Evolutionary conservation across 2,113 vertebrate genomes (phyloP).

Genomic region (Eulacestoma nigropectus): DNA sequence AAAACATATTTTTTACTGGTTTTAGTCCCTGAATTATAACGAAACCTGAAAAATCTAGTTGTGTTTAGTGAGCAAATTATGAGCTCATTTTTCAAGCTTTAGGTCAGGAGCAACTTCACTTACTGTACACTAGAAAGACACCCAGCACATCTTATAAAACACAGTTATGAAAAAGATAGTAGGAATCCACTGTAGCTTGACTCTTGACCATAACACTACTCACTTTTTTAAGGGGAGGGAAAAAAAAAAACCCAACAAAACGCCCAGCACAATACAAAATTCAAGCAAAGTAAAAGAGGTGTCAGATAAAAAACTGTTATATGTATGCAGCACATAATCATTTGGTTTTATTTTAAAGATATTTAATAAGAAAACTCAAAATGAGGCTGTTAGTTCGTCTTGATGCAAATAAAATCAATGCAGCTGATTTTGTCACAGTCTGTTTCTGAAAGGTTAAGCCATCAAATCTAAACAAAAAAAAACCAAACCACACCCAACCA

Average conservation of each 20-base stretch:
- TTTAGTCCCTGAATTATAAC: not conserved
- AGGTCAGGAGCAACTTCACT: not conserved
- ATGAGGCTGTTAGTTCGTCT: not conserved
- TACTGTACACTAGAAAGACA: not conserved
- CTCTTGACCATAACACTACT: no score
- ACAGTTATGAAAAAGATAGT: not conserved
- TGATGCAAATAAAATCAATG: not conserved
- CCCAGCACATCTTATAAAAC: not conserved
- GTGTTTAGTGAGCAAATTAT: not conserved
- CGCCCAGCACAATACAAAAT: not conserved
- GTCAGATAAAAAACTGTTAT: not conserved
- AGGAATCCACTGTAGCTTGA: not conserved
- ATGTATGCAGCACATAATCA: accelerated
- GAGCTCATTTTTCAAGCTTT: not conserved
- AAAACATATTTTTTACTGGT: not conserved
- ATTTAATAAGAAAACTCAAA: not conserved
- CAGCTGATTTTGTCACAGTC: not conserved
- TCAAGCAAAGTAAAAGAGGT: not conserved
- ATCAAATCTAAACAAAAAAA: not conserved
- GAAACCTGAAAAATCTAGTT: not conserved
- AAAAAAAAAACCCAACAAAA: not conserved
- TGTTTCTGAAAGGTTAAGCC: not conserved
- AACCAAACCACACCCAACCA: no score
- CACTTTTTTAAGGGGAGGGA: no score
- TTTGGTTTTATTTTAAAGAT: not conserved